phyloP scores from a whole-genome alignment of 2,797 vertebrate genomes.

The Harpagifer antarcticus region DNA sequence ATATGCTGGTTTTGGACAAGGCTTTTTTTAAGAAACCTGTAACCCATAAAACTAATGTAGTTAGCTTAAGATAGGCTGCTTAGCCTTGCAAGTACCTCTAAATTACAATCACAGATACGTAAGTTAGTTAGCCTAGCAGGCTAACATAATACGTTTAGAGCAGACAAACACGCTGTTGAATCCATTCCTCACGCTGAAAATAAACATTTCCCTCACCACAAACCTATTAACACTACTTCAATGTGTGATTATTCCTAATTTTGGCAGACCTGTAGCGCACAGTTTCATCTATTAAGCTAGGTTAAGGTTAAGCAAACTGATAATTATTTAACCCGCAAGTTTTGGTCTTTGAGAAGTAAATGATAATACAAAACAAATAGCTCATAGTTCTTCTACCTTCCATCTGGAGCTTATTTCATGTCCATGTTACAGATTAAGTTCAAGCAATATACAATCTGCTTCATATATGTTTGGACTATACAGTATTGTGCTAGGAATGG shows the following conservation, averaged over 20 bases:
- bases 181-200: not conserved
- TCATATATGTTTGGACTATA: not conserved
- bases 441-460: slow-evolving; percentile 10
- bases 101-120: not conserved
- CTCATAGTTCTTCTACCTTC: not conserved
- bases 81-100: not conserved
- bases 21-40: not conserved
- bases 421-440: slow-evolving; percentile 9
- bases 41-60: not conserved
- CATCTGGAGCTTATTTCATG: not conserved
- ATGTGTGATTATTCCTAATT: not conserved
- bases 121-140: no score
- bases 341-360: not conserved
- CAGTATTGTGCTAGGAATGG: slow-evolving; percentile 7
- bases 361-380: not conserved
- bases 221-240: not conserved
- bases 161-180: not conserved
- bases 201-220: not conserved
- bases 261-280: not conserved
- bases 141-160: not conserved
- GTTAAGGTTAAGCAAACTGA: not conserved
- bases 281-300: not conserved
- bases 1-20: no score
- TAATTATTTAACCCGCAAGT: no score
- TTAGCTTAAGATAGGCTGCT: not conserved